phyloP scores from a whole-genome alignment of 2,797 vertebrate genomes.

The Corythornis leucogaster region DNA sequence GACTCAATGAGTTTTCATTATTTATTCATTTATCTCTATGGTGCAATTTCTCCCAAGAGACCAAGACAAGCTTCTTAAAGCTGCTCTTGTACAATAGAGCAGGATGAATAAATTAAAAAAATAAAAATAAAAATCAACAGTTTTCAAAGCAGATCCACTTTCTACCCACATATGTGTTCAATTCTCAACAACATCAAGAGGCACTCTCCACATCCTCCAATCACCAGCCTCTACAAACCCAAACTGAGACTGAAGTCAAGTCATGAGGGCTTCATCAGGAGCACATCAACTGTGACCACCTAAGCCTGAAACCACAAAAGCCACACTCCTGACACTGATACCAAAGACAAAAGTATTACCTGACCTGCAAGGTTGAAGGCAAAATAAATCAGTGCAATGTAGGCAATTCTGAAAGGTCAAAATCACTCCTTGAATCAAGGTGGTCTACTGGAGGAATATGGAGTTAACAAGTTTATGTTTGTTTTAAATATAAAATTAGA shows the following conservation, averaged over 20 bases:
- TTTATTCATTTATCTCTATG: conserved; percentile 24
- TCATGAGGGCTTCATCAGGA: background rate
- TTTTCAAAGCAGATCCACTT: background rate
- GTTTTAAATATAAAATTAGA: background rate
- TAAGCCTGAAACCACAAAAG: background rate
- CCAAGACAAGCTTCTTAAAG: background rate
- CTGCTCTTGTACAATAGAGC: background rate
- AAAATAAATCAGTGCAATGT: background rate
- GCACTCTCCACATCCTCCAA: background rate
- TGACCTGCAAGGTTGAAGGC: background rate
- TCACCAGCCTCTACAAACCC: background rate
- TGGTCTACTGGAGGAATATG: background rate
- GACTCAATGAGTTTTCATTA: conserved; percentile 3
- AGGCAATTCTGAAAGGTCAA: background rate
- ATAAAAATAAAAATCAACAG: background rate
- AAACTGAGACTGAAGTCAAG: background rate
- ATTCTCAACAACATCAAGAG: background rate
- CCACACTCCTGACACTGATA: background rate
- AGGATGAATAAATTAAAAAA: conserved; percentile 20
- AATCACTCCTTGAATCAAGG: background rate
- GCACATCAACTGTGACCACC: background rate
- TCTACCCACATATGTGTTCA: background rate
- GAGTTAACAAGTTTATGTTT: background rate
- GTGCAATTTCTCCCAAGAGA: background rate
- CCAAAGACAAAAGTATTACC: background rate